A percentile compares a stretch with the other conserved stretches of the same genome.
These are phyloP conservation scores for Sycobia sp. DNA, from an alignment of 1,140 invertebrate genomes.

Conservation along the genomic window DNA sequence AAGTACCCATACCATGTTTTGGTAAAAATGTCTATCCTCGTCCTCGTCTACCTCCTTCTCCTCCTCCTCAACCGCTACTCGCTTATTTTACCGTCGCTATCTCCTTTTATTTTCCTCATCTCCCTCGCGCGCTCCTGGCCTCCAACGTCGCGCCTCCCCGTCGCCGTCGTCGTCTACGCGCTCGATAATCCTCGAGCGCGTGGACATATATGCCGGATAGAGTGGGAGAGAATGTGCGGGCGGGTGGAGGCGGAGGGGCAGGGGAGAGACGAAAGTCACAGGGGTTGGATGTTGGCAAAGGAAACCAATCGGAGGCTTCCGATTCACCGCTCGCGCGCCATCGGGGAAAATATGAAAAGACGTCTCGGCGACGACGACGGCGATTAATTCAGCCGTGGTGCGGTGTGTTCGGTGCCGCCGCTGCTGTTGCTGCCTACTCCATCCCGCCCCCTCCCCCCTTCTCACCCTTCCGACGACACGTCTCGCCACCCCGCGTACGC, in stretches of 20 bases:
- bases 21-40: neutral
- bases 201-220: conserved; percentile 6
- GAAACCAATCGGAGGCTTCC: conserved; percentile 28
- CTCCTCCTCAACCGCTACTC: neutral
- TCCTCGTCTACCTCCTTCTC: neutral
- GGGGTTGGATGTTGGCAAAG: conserved; percentile 20
- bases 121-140: neutral
- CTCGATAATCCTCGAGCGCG: conserved; percentile 23
- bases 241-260: no score
- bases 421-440: no score
- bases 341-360: conserved; percentile 31
- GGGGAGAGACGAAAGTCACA: no score
- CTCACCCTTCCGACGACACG: no score
- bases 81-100: conserved; percentile 5
- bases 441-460: no score
- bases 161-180: conserved; percentile 7
- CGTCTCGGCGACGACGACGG: neutral
- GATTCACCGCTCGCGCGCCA: neutral
- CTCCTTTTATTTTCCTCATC: conserved; percentile 6
- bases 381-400: conserved; percentile 26
- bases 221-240: no score
- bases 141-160: neutral
- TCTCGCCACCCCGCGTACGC: no score
- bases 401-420: no score
- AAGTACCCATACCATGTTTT: no score